Evolutionary conservation across 1,140 invertebrate genomes (phyloP).

Genomic region (Micrasema longulum): DNA sequence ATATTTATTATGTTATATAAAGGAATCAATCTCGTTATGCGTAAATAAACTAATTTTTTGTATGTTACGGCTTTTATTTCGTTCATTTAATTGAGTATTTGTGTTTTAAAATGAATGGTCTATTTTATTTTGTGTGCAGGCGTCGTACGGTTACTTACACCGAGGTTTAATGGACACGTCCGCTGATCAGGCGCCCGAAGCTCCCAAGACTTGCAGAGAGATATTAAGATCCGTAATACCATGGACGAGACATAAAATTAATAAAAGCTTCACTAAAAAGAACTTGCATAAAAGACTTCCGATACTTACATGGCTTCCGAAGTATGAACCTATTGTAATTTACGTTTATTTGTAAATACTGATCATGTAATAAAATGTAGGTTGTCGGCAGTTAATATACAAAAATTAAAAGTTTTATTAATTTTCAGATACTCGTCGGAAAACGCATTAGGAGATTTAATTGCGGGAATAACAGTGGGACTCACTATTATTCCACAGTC

Average conservation of each 20-base stretch:
- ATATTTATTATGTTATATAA: no score
- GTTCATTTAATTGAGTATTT: no score
- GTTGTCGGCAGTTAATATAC: no score
- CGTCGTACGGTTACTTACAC: not conserved
- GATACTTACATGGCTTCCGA: conserved; percentile 77
- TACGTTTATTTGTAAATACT: no score
- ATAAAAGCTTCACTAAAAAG: conserved; percentile 69
- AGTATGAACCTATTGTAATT: no score
- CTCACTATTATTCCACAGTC: conserved; percentile 85
- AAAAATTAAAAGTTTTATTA: not conserved
- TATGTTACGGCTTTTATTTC: no score
- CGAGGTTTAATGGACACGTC: conserved; percentile 4
- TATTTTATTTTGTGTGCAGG: no score
- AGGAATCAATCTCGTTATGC: no score
- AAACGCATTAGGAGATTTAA: conserved; percentile 79
- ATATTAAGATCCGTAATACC: conserved; percentile 3
- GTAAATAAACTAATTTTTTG: no score
- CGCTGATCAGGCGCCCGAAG: not conserved
- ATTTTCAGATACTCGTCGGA: conserved; percentile 70
- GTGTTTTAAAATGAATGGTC: no score
- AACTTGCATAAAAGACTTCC: conserved; percentile 77
- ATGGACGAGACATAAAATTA: conserved; percentile 1
- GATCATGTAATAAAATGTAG: no score
- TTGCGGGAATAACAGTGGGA: conserved; percentile 87
- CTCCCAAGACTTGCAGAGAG: not conserved